These are phyloP conservation scores for Nothobranchius furzeri DNA, from an alignment of 2,113 vertebrate genomes.

Conservation along the genomic window DNA sequence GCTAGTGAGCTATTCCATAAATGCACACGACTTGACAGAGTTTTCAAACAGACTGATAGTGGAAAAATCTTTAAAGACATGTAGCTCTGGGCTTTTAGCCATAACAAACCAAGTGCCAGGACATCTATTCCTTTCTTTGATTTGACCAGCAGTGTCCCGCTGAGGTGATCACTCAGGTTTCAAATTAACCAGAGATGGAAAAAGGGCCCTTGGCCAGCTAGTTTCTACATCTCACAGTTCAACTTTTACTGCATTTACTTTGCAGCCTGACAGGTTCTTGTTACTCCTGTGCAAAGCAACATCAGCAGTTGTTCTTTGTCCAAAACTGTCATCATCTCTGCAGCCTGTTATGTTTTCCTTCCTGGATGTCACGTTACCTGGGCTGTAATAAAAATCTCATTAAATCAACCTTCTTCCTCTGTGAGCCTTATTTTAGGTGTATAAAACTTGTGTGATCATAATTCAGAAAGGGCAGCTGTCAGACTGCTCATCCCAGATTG, in stretches of 20 bases:
- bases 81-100: slow-evolving; percentile 48
- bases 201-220: slow-evolving; percentile 54
- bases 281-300: slow-evolving; percentile 13
- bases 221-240: slow-evolving; percentile 9
- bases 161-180: slow-evolving; percentile 31
- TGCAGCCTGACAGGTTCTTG: slow-evolving; percentile 28
- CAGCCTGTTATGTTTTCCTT: neutral
- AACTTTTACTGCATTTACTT: slow-evolving; percentile 27
- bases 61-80: slow-evolving; percentile 65
- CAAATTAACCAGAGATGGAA: slow-evolving; percentile 68
- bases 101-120: slow-evolving; percentile 20
- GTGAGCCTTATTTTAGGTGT: neutral
- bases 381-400: neutral
- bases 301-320: neutral
- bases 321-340: neutral
- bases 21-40: slow-evolving; percentile 25
- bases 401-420: neutral
- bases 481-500: slow-evolving; percentile 35
- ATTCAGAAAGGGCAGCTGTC: slow-evolving; percentile 35
- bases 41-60: slow-evolving; percentile 59
- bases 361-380: neutral
- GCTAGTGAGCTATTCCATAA: slow-evolving; percentile 34
- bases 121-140: slow-evolving; percentile 54
- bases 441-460: slow-evolving; percentile 22
- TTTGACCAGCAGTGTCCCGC: slow-evolving; percentile 53